Conservation (phyloP, 2,113 vertebrate genomes). For the Pantherophis guttatus region DNA sequence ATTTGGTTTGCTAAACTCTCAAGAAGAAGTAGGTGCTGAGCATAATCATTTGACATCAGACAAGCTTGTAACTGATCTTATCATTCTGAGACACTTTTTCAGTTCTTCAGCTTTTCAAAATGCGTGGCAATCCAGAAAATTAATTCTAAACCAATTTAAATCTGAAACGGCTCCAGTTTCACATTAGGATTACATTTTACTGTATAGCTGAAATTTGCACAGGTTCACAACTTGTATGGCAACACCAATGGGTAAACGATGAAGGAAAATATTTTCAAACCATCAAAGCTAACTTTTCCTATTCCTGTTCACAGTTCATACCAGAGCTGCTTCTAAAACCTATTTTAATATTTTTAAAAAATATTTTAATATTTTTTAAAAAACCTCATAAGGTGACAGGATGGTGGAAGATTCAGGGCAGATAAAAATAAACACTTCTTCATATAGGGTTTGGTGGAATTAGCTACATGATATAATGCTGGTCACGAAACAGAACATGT, state of each 20-base stretch:
- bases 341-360: no score
- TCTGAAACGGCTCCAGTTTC: neutral
- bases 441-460: neutral
- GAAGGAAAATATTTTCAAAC: constrained; percentile 8
- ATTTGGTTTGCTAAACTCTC: constrained; percentile 64
- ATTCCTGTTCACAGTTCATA: neutral
- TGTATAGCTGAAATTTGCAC: neutral
- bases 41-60: constrained; percentile 41
- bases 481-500: neutral
- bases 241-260: neutral
- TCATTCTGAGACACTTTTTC: constrained; percentile 33
- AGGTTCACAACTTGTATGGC: neutral
- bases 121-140: neutral
- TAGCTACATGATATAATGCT: neutral
- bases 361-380: neutral
- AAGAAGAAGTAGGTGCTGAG: constrained; percentile 50
- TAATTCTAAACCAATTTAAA: constrained; percentile 17
- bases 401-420: neutral
- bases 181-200: neutral
- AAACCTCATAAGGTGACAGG: neutral
- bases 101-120: constrained; percentile 44
- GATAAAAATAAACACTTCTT: neutral
- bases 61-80: constrained; percentile 53
- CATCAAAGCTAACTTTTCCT: neutral
- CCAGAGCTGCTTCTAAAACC: neutral